These are phyloP conservation scores for Daphoenositta chrysoptera DNA, from an alignment of 2,113 vertebrate genomes.

Conservation along the genomic window DNA sequence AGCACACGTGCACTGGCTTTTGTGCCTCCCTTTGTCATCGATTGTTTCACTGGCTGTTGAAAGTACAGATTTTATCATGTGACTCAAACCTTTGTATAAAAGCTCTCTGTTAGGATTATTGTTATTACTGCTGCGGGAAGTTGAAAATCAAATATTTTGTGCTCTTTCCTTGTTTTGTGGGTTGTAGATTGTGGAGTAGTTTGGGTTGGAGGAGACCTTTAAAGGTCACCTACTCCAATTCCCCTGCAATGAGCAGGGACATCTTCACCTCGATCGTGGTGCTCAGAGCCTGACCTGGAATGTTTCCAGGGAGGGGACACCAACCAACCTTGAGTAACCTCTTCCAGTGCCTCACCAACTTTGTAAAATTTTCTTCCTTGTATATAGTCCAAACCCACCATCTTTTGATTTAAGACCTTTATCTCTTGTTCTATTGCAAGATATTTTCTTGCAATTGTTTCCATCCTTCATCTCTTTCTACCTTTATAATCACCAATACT, in stretches of 20 bases:
- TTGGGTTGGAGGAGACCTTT: neutral
- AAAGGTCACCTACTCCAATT: neutral
- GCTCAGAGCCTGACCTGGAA: neutral
- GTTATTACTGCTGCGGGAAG: neutral
- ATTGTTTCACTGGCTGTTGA: neutral
- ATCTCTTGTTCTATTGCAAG: neutral
- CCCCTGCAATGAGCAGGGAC: neutral
- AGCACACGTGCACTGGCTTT: neutral
- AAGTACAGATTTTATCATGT: neutral
- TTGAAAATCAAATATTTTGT: neutral
- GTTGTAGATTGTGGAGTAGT: neutral
- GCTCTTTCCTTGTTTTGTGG: neutral
- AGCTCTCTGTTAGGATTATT: neutral
- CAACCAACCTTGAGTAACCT: neutral
- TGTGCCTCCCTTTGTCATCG: neutral
- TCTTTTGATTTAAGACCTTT: neutral
- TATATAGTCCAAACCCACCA: neutral
- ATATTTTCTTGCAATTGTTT: neutral
- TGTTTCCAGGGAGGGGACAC: neutral
- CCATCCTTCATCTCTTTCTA: neutral
- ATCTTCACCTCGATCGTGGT: neutral
- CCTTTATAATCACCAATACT: neutral
- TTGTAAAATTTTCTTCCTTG: fast-evolving
- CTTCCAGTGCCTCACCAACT: neutral
- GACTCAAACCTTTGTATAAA: neutral